These are phyloP conservation scores for Bos javanicus DNA, from an alignment of 2,113 vertebrate genomes.

Conservation along the genomic window DNA sequence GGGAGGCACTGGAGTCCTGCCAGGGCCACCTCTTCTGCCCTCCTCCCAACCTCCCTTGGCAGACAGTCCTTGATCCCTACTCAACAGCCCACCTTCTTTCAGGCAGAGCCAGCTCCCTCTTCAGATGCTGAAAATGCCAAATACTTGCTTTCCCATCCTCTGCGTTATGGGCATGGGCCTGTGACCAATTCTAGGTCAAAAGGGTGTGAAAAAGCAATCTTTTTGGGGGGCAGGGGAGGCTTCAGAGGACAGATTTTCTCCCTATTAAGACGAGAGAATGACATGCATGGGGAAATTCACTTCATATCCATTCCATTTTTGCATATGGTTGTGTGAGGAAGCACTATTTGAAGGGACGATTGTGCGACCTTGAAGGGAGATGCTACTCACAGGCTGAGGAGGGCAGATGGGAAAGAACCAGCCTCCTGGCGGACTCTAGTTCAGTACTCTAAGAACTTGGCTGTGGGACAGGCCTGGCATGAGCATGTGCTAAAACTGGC, in stretches of 20 bases:
- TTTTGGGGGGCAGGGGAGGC: background rate
- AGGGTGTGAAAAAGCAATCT: background rate
- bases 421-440: background rate
- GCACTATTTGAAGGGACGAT: background rate
- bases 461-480: fast-evolving
- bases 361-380: background rate
- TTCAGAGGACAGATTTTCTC: background rate
- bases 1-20: background rate
- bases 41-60: background rate
- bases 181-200: background rate
- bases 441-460: background rate
- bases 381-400: background rate
- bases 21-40: background rate
- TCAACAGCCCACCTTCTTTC: background rate
- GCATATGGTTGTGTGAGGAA: background rate
- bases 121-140: background rate
- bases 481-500: fast-evolving
- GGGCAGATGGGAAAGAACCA: background rate
- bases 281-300: background rate
- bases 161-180: background rate
- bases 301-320: background rate
- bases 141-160: background rate
- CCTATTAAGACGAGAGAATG: background rate
- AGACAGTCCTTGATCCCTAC: background rate
- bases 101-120: background rate